Base-by-base conservation (phyloP, 1,140 invertebrate genomes). In the Linepithema humile region DNA sequence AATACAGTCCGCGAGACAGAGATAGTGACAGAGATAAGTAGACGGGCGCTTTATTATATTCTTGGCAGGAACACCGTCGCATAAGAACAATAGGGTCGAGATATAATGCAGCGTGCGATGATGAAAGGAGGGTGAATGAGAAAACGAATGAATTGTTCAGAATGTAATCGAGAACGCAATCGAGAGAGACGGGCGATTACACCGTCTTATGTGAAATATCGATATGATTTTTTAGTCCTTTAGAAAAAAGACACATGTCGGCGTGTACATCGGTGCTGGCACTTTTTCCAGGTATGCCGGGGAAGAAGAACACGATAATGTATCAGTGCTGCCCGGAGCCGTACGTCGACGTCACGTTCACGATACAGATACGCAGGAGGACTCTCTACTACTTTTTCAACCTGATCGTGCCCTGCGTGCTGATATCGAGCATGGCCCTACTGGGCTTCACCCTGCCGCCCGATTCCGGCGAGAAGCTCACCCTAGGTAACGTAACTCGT, bases 341-440 rank as follows among this genome's bases (percentile, higher is more conserved):
- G 65, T 99, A 99, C 95, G 97, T 99, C 85, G 99, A 99, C 94
- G 97, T 99, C 60, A 99, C 99, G 35, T 99, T 99, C 95, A 98
- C 97, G 77, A 98, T 99, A 91, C 97, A 99, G 95, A 99, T 99
- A 92, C 96, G 99, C 89, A 96, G 99, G 93, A 96, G 99, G 91
- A 99, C 98, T 32, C 96, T 99, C 80, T 99, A 99, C 95, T 99
- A 99, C 95, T 99, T 99, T 95, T 99, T 99, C 96, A 99, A 99
- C 95, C 96, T 99, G 91, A 99, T 99, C 93, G 98, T 99, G 90
- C 99, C 99, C 78, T 99, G 99, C 95, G 98, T 99, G 80, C 96
- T 99, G 91, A 99, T 99, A 92, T 99, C 98, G 78, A 99, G 98
- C 78, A 99, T 99, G 98, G 99, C 99, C 65, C 96, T 99, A 80